A percentile compares a stretch with the other conserved stretches of the same genome.
These are phyloP conservation scores for Incurvaria masculella DNA, from an alignment of 2,888 invertebrate genomes.

Conservation along the genomic window DNA sequence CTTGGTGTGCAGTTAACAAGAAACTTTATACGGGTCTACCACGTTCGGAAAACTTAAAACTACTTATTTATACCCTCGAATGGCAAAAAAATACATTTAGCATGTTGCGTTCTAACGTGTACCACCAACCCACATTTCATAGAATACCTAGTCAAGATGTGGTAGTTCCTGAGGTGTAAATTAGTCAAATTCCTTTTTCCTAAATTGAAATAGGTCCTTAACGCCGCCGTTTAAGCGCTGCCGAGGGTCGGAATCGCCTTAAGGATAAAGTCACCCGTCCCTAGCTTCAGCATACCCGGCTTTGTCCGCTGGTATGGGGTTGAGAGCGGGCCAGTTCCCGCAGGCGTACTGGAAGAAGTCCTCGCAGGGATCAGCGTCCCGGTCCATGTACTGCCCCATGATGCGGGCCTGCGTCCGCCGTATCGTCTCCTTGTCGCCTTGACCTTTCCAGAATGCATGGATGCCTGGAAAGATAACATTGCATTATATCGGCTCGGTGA, in stretches of 20 bases:
- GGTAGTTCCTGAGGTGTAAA: background rate
- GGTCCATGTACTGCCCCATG: conserved; percentile 77
- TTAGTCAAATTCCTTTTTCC: conserved; percentile 3
- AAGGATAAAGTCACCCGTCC: too few relatives aligned
- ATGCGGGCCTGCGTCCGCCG: conserved; percentile 62
- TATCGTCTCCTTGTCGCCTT: conserved; percentile 54
- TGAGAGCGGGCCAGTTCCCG: conserved; percentile 80
- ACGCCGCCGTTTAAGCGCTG: too few relatives aligned
- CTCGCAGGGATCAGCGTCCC: conserved; percentile 67
- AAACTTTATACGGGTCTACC: too few relatives aligned
- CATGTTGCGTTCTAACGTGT: too few relatives aligned
- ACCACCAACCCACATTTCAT: too few relatives aligned
- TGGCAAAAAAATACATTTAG: too few relatives aligned
- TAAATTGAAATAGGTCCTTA: too few relatives aligned
- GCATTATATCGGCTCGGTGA: conserved; percentile 17
- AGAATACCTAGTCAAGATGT: background rate
- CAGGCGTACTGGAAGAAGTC: conserved; percentile 86
- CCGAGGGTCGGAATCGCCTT: too few relatives aligned
- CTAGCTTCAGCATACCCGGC: conserved; percentile 65
- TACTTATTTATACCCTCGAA: too few relatives aligned
- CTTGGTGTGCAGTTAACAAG: too few relatives aligned
- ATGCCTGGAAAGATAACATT: conserved; percentile 26
- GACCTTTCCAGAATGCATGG: conserved; percentile 59
- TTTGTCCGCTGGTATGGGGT: conserved; percentile 87
- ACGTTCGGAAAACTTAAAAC: too few relatives aligned